Conservation (phyloP, 2,888 invertebrate species). For the Thera britannica region DNA sequence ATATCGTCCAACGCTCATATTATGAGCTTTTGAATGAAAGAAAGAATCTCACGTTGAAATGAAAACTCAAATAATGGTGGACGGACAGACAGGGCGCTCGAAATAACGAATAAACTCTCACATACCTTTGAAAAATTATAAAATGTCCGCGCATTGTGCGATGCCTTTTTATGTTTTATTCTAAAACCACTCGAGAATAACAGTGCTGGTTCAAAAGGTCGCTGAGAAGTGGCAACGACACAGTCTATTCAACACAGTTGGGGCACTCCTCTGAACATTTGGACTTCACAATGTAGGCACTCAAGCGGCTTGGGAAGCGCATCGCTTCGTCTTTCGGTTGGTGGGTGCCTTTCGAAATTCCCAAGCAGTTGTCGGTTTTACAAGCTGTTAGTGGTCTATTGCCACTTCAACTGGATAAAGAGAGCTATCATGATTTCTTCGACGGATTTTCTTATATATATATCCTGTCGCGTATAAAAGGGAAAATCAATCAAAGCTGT, state of each 20-base stretch:
- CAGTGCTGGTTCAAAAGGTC: conserved; percentile 36
- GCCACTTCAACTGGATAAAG: too few relatives aligned
- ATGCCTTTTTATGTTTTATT: conserved; percentile 39
- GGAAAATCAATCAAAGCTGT: too few relatives aligned
- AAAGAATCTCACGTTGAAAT: conserved; percentile 31
- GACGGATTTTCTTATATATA: too few relatives aligned
- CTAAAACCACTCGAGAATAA: conserved; percentile 43
- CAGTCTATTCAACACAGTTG: not conserved
- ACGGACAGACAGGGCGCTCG: conserved; percentile 25
- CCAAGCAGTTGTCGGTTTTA: too few relatives aligned
- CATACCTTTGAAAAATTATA: conserved; percentile 36
- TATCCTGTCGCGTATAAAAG: too few relatives aligned
- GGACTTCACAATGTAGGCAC: too few relatives aligned
- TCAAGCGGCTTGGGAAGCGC: too few relatives aligned
- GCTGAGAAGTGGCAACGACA: conserved; percentile 24
- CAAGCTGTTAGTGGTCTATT: too few relatives aligned
- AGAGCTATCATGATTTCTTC: too few relatives aligned
- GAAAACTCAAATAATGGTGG: conserved; percentile 28
- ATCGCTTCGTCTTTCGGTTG: too few relatives aligned
- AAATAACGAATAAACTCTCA: conserved; percentile 38
- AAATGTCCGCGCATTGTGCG: conserved; percentile 34
- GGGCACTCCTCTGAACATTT: not conserved
- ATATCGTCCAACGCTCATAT: not conserved
- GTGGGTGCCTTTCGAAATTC: too few relatives aligned
- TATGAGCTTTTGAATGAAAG: conserved; percentile 32